A percentile compares a stretch with the other conserved stretches of the same genome.
These are phyloP conservation scores for Chloroceryle inda DNA, from an alignment of 2,797 vertebrate genomes.

Conservation along the genomic window DNA sequence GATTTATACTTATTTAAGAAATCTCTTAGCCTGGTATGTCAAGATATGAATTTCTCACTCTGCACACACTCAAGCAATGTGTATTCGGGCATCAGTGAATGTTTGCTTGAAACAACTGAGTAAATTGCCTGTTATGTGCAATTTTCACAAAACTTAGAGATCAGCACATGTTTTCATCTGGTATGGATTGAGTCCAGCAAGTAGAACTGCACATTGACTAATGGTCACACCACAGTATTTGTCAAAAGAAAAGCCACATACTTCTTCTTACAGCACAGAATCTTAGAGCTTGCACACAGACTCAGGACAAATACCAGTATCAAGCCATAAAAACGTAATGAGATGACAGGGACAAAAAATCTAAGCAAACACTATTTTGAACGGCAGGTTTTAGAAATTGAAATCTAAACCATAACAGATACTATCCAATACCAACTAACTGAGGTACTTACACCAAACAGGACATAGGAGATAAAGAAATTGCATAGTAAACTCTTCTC, in stretches of 20 bases:
- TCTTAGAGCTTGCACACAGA: neutral
- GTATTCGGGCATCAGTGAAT: neutral
- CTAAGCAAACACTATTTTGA: neutral
- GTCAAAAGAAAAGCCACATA: neutral
- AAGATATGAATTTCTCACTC: neutral
- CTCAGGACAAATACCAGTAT: neutral
- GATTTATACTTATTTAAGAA: neutral
- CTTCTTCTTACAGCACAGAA: neutral
- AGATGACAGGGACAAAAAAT: neutral
- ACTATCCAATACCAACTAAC: neutral
- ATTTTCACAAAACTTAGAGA: neutral
- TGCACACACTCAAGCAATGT: neutral
- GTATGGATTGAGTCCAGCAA: neutral
- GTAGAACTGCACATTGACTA: neutral
- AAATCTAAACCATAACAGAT: neutral
- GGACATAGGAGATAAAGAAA: accelerated
- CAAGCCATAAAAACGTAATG: neutral
- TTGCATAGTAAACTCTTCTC: neutral
- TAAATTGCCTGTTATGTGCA: neutral
- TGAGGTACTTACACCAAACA: neutral
- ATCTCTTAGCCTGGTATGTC: neutral
- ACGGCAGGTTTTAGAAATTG: neutral
- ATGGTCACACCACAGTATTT: neutral
- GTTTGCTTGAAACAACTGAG: neutral
- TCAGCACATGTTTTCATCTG: neutral